A percentile compares a stretch with the other conserved stretches of the same genome.
Evolutionary conservation across 2,888 invertebrate genomes (phyloP).

Genomic region (Andrena trimmerana): DNA sequence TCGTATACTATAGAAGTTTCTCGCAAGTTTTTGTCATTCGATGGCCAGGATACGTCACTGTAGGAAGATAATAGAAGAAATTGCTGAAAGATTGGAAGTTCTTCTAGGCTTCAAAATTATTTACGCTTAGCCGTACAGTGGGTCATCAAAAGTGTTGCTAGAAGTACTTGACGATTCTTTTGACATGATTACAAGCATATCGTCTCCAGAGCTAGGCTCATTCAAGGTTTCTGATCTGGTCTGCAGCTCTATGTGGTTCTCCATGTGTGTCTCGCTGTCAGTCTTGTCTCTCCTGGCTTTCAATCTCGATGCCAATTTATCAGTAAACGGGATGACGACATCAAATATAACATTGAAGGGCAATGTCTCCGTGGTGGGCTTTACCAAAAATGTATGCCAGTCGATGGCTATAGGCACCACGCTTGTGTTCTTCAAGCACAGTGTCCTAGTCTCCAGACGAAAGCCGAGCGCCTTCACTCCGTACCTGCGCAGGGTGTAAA

Average conservation of each 20-base stretch:
- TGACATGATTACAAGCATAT: neutral
- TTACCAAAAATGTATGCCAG: constrained; percentile 78
- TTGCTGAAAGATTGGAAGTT: neutral
- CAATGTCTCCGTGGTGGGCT: constrained; percentile 43
- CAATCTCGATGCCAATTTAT: constrained; percentile 35
- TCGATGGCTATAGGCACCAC: constrained; percentile 75
- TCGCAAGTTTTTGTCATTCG: neutral
- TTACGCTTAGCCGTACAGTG: constrained; percentile 22
- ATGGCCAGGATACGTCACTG: neutral
- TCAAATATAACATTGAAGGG: constrained; percentile 76
- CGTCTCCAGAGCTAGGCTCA: neutral
- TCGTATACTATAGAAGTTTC: neutral
- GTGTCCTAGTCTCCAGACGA: constrained; percentile 61
- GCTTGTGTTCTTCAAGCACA: constrained; percentile 78
- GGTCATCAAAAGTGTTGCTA: too few relatives aligned
- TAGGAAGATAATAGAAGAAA: neutral
- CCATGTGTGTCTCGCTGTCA: constrained; percentile 19
- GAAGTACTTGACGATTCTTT: neutral
- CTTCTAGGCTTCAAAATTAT: neutral
- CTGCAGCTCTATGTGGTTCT: neutral
- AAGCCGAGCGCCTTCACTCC: constrained; percentile 67
- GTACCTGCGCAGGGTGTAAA: constrained; percentile 69
- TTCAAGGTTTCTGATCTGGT: neutral
- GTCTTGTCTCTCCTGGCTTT: constrained; percentile 6
- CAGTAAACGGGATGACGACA: constrained; percentile 65